phyloP scores from a whole-genome alignment of 2,888 invertebrate genomes.

The Carcina quercana region DNA sequence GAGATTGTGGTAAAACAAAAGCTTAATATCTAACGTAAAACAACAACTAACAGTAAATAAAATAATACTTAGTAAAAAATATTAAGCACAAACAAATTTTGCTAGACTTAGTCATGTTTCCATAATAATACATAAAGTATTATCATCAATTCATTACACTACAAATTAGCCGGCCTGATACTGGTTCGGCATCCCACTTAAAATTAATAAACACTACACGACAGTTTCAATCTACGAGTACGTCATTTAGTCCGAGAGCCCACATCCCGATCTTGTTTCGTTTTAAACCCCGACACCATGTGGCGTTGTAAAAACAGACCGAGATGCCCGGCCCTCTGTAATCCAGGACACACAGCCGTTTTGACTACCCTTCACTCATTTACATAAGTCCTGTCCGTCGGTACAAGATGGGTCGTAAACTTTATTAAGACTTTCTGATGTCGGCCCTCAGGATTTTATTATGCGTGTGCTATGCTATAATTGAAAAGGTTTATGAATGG shows the following conservation, averaged over 20 bases:
- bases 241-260: no score
- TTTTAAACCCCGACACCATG: conserved; percentile 50
- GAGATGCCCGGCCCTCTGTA: conserved; percentile 44
- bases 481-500: conserved; percentile 18
- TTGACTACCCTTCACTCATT: conserved; percentile 59
- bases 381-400: conserved; percentile 60
- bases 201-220: background rate
- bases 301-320: conserved; percentile 60
- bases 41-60: no score
- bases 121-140: no score
- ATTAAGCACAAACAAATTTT: no score
- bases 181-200: no score
- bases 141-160: no score
- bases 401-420: conserved; percentile 60
- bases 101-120: no score
- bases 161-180: no score
- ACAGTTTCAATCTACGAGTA: no score
- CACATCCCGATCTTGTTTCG: conserved; percentile 27
- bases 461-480: conserved; percentile 36
- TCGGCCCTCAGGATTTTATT: conserved; percentile 43
- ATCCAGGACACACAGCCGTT: conserved; percentile 46
- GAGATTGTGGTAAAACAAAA: no score
- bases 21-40: no score
- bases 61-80: no score
- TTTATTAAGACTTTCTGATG: conserved; percentile 55